Conservation (phyloP, 2,113 vertebrate genomes). For the Elephas maximus region DNA sequence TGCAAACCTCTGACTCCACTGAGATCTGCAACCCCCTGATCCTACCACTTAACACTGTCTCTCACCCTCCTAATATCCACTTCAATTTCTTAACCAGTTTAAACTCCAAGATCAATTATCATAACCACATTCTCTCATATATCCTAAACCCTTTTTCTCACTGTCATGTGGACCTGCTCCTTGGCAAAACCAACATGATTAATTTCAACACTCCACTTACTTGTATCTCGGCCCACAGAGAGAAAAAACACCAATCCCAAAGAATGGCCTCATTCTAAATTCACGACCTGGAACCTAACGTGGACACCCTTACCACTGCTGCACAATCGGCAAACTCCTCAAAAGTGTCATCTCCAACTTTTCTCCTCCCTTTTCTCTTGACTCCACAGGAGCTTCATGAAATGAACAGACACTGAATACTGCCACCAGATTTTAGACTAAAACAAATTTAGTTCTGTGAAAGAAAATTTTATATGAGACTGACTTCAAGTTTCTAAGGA, state of each 20-base stretch:
- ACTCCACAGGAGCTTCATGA: neutral
- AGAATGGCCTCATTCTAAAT: conserved; percentile 2
- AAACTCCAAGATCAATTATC: neutral
- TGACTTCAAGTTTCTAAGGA: conserved; percentile 33
- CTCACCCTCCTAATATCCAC: neutral
- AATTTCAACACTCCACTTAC: neutral
- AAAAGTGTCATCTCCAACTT: neutral
- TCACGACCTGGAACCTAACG: neutral
- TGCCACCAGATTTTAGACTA: neutral
- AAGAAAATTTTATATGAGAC: conserved; percentile 27
- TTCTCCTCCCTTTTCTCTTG: neutral
- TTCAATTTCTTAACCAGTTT: neutral
- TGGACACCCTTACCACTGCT: neutral
- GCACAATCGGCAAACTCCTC: neutral
- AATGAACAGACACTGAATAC: conserved; percentile 26
- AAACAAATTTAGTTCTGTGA: conserved; percentile 46
- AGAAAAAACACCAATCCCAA: neutral
- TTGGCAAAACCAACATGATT: neutral
- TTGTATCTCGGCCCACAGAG: neutral
- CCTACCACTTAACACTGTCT: neutral
- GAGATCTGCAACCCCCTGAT: neutral
- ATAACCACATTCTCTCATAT: neutral
- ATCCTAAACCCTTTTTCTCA: neutral
- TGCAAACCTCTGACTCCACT: neutral
- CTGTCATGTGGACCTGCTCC: neutral